Conservation (phyloP, 2,888 invertebrate genomes). For the Podabrus alpinus region DNA sequence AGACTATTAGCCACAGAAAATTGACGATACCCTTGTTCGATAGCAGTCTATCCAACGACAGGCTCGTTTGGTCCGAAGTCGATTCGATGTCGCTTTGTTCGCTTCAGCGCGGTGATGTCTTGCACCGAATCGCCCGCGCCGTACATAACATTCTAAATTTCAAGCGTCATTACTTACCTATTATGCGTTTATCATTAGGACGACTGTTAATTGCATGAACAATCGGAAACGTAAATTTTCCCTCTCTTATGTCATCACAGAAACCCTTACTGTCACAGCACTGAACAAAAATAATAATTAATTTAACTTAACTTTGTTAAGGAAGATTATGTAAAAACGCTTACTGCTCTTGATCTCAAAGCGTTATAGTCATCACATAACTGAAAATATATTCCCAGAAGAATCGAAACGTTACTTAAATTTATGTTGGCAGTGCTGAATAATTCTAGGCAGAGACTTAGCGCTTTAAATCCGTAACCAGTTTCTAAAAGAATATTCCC, state of each 20-base stretch:
- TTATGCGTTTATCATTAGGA: neutral
- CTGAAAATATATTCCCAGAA: neutral
- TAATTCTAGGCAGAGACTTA: neutral
- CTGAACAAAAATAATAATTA: neutral
- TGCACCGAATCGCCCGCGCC: no score
- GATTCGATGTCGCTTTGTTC: no score
- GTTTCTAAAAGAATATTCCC: neutral
- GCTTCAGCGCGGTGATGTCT: no score
- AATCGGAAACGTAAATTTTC: neutral
- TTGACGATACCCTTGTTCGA: no score
- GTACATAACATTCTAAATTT: no score
- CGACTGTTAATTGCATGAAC: neutral
- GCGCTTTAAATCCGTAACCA: neutral
- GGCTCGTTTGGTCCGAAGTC: no score
- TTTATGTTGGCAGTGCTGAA: neutral
- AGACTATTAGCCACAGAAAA: no score
- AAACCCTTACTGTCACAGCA: neutral
- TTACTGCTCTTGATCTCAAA: neutral
- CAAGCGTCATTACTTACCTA: neutral
- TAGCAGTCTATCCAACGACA: no score
- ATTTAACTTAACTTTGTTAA: neutral
- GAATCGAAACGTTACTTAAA: neutral
- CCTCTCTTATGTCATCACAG: neutral
- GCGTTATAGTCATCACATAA: neutral
- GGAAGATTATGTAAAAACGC: neutral